Percentiles rank a stretch among this genome's conserved stretches.
These are phyloP conservation scores for Heliconius melpomene DNA, from an alignment of 1,140 invertebrate species.

Conservation along the genomic window DNA sequence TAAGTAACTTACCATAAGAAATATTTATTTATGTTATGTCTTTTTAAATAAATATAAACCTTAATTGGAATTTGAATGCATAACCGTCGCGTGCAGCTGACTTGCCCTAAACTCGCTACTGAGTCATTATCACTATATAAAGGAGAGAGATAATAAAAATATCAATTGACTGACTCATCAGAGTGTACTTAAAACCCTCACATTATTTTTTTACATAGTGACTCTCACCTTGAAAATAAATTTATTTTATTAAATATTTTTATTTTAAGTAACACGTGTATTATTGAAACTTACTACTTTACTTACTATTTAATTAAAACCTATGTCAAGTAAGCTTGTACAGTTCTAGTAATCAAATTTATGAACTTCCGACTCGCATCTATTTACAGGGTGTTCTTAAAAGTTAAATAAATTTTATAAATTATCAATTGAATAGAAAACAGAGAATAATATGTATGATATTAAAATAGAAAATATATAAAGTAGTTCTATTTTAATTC, in stretches of 20 bases:
- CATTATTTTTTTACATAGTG: neutral
- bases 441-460: no score
- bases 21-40: neutral
- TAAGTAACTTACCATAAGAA: neutral
- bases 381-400: conserved; percentile 38
- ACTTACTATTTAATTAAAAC: conserved; percentile 2
- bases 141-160: no score
- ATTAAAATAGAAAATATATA: no score
- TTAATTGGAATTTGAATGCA: neutral
- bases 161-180: no score
- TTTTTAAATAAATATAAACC: neutral
- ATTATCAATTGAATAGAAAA: no score
- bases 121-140: no score
- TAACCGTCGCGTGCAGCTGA: neutral
- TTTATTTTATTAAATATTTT: neutral
- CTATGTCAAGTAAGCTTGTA: conserved; percentile 32
- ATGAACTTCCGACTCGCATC: conserved; percentile 24
- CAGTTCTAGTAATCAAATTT: conserved; percentile 33
- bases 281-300: neutral
- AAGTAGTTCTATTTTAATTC: no score
- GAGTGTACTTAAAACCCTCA: no score
- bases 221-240: neutral
- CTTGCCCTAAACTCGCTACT: neutral
- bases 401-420: neutral
- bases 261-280: no score